phyloP scores from a whole-genome alignment of 2,888 invertebrate species.

The Spilarctia lutea region DNA sequence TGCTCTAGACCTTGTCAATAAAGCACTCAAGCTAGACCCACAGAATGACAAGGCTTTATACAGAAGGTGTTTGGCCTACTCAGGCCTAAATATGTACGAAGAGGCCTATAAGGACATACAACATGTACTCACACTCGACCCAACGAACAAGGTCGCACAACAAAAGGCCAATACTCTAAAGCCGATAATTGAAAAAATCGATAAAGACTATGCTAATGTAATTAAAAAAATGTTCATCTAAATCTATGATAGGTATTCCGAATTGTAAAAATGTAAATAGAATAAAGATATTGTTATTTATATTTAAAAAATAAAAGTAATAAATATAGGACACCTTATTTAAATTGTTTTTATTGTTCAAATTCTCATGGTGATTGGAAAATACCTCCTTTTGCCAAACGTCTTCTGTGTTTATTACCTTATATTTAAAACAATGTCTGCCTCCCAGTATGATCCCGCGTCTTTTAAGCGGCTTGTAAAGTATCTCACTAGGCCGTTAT shows the following conservation, averaged over 20 bases:
- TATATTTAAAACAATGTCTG: too few species aligned
- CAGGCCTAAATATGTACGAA: slow-evolving; percentile 88
- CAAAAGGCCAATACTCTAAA: slow-evolving; percentile 86
- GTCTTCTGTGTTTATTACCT: too few species aligned
- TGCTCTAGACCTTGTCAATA: slow-evolving; percentile 90
- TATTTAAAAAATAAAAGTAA: neutral
- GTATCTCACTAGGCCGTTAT: too few species aligned
- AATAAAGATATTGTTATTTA: neutral
- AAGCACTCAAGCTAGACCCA: slow-evolving; percentile 91
- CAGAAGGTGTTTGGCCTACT: slow-evolving; percentile 92
- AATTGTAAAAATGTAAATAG: slow-evolving; percentile 14
- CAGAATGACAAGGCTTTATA: slow-evolving; percentile 95
- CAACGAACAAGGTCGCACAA: slow-evolving; percentile 88
- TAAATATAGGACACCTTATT: neutral
- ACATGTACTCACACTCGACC: slow-evolving; percentile 86
- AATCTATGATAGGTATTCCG: slow-evolving; percentile 6
- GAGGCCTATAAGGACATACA: slow-evolving; percentile 88
- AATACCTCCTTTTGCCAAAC: too few species aligned
- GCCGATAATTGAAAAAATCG: slow-evolving; percentile 86
- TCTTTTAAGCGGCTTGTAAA: too few species aligned
- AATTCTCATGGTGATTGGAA: neutral
- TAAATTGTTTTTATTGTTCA: neutral
- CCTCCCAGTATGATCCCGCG: too few species aligned
- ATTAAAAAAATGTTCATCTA: slow-evolving; percentile 86
- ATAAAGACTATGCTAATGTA: slow-evolving; percentile 86